Base-by-base conservation (phyloP, 1,140 invertebrate genomes). In the Tetramorium simillimum region DNA sequence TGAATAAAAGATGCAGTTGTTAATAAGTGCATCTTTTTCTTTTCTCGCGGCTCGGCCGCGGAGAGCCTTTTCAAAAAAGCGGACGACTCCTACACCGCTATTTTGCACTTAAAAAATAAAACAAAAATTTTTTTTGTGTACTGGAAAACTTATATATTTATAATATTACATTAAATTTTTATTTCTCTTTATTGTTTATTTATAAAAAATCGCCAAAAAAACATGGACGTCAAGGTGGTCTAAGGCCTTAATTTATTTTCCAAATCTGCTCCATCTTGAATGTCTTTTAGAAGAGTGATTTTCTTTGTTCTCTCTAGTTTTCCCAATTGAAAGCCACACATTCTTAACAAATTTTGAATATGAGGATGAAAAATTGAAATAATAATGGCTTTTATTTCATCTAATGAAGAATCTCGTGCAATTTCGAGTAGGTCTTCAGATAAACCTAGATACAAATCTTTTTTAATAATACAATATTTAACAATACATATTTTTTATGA, bases 341-440 rank as follows among this genome's bases (percentile, higher is more conserved):
- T 69, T 69, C 40, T 43, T 69, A 46, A 69, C 0, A 69, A 46
- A 24, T 69, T 24, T 69, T 69, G 67, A 69, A 69, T 69, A 46
- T 43, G 14, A 69, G 67, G 67, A 16, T 24, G 21, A 16, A 46
- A 69, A 24, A 16, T 1, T 69, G 21, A 69, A 46, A 69, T 12
- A 16, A 46, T 46, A 16, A 46, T 21, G 24, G 18, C 18, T 7
- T 43, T 43, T 43, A 43, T 67, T 67, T 67, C 10, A 4, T 43
- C n/a, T 0, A 67, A 43, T 12, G 37, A 43, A 14, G 33, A n/a
- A 67, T 67, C 0, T 43, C 37, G 43, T 67, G 3, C 65, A 21
- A 67, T 21, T 67, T 67, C 9, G 16, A 43, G 9, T 14, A 1
- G 5, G 10, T 67, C n/a, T n/a, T 67, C n/a, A 21, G 65, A 43